Percentiles rank a stretch among this genome's conserved stretches.
phyloP scores from a whole-genome alignment of 2,113 vertebrate species.

The Xyrauchen texanus region DNA sequence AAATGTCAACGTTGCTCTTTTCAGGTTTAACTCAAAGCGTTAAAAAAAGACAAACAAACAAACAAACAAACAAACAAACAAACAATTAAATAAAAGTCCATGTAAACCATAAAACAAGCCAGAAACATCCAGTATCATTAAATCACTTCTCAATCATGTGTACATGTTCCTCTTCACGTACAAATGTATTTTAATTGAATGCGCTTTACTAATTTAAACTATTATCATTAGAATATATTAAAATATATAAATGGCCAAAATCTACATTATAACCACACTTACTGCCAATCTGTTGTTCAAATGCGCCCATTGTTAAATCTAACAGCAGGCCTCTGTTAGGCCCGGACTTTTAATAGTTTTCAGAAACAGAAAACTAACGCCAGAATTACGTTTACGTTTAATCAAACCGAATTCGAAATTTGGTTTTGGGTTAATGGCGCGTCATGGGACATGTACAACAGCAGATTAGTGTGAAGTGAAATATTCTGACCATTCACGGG shows the following conservation, averaged over 20 bases:
- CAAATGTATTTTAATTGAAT: background rate
- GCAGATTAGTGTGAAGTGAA: conserved; percentile 77
- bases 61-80: background rate
- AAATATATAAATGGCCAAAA: background rate
- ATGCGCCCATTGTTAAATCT: conserved; percentile 49
- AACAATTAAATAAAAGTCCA: background rate
- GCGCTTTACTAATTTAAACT: background rate
- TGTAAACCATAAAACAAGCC: too few relatives aligned
- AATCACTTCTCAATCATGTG: background rate
- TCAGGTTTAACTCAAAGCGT: background rate
- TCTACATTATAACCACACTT: conserved; percentile 20
- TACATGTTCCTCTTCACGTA: conserved; percentile 2
- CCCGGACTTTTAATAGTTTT: too few relatives aligned
- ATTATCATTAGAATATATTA: too few relatives aligned
- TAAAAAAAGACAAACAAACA: background rate
- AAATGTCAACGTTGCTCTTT: background rate
- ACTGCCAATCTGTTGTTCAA: conserved; percentile 67
- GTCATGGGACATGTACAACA: conserved; percentile 54
- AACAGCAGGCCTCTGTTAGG: background rate
- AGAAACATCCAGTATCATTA: too few relatives aligned
- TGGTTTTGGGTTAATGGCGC: conserved; percentile 33
- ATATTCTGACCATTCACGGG: conserved; percentile 75
- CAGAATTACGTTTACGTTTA: too few relatives aligned
- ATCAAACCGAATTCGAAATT: background rate
- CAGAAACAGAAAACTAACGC: too few relatives aligned